phyloP scores from a whole-genome alignment of 2,888 invertebrate species.

The Temnothorax unifasciatus region DNA sequence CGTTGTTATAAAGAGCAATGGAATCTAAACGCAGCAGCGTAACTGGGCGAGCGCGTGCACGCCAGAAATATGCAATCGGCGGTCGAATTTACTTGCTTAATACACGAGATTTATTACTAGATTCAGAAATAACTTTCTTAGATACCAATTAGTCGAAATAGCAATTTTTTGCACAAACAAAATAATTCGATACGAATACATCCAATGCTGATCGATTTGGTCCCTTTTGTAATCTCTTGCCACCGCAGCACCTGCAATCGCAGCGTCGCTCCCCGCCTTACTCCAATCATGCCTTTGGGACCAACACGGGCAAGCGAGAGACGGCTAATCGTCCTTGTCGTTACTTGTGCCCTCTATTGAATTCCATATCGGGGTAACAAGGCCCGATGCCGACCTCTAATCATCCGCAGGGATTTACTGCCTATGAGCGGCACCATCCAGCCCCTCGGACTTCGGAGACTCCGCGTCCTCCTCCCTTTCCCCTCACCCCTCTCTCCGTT shows the following conservation, averaged over 20 bases:
- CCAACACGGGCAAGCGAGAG: conserved; percentile 43
- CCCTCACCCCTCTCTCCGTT: conserved; percentile 13
- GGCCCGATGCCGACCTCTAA: conserved; percentile 82
- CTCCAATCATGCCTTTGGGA: conserved; percentile 25
- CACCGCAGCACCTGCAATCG: background rate
- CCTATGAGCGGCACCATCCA: conserved; percentile 63
- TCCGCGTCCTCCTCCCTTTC: background rate
- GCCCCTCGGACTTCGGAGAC: conserved; percentile 57
- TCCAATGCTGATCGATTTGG: background rate
- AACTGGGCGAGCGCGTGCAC: background rate
- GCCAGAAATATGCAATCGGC: background rate
- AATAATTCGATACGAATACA: background rate
- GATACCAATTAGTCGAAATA: background rate
- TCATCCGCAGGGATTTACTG: conserved; percentile 82
- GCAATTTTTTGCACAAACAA: background rate
- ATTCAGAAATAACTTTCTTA: background rate
- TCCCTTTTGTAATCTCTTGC: background rate
- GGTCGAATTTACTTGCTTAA: conserved; percentile 3
- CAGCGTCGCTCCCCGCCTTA: background rate
- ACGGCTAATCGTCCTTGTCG: conserved; percentile 71
- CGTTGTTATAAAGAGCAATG: conserved; percentile 37
- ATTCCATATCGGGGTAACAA: conserved; percentile 81
- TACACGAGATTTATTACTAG: background rate
- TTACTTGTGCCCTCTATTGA: conserved; percentile 76
- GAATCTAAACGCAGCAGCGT: background rate